These are phyloP conservation scores for Drosophila sturtevanti DNA, from an alignment of 1,140 invertebrate species.

Conservation along the genomic window DNA sequence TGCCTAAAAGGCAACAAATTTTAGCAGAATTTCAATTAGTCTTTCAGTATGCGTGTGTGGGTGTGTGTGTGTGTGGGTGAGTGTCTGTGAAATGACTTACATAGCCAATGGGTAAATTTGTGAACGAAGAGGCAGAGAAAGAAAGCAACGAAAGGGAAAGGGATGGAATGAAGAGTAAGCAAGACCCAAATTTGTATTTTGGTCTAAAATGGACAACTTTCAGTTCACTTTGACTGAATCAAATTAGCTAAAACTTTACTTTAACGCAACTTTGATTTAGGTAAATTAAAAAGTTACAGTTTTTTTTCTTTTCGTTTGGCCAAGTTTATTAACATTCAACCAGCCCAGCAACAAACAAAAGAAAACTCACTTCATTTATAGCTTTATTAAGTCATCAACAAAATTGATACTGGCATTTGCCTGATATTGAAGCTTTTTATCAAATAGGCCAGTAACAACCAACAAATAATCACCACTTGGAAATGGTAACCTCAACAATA, in stretches of 20 bases:
- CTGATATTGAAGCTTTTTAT: not conserved
- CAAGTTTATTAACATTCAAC: no score
- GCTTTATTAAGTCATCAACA: not conserved
- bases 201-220: slow-evolving; percentile 3
- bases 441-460: not conserved
- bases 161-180: not conserved
- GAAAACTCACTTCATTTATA: no score
- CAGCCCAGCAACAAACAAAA: no score
- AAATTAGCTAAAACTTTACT: slow-evolving; percentile 34
- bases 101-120: slow-evolving; percentile 5
- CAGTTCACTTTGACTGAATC: slow-evolving; percentile 45
- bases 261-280: slow-evolving; percentile 1
- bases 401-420: slow-evolving; percentile 7
- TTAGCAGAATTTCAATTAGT: slow-evolving; percentile 3
- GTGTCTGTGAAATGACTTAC: slow-evolving; percentile 27
- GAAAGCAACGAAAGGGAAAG: no score
- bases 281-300: not conserved
- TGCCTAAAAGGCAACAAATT: slow-evolving; percentile 36
- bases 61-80: not conserved
- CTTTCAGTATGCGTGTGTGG: not conserved
- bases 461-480: slow-evolving; percentile 26
- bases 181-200: slow-evolving; percentile 28
- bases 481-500: not conserved
- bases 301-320: no score
- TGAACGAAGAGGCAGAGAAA: not conserved